Conservation (phyloP, 2,113 vertebrate species). For the Grallaria varia region DNA sequence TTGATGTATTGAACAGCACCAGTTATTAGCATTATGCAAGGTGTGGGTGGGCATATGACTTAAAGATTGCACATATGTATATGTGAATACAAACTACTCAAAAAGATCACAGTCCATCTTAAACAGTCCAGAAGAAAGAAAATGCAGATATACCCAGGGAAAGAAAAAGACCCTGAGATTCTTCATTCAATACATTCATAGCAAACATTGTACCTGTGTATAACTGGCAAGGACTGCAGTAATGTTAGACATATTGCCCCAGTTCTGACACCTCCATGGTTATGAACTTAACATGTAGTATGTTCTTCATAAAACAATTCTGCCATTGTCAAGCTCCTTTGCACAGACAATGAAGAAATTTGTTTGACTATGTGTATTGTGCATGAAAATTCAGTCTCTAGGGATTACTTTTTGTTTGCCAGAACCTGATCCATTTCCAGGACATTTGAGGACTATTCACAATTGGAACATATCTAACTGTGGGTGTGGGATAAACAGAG, state of each 20-base stretch:
- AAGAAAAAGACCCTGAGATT: neutral
- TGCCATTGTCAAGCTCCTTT: neutral
- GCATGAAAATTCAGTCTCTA: neutral
- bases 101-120: neutral
- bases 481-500: neutral
- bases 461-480: neutral
- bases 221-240: neutral
- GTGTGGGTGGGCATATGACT: rapidly evolving
- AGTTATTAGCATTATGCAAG: neutral
- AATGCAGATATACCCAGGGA: neutral
- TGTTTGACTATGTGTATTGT: neutral
- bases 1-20: neutral
- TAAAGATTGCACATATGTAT: neutral
- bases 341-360: neutral
- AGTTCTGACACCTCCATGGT: neutral
- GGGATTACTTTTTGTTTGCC: neutral
- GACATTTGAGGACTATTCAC: neutral
- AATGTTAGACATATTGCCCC: neutral
- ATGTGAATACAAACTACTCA: neutral
- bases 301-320: neutral
- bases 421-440: neutral
- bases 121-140: neutral
- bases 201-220: neutral
- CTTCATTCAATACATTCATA: neutral
- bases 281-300: neutral